Evolutionary conservation across 2,797 vertebrate species (phyloP).

Genomic region (Vultur gryphus): DNA sequence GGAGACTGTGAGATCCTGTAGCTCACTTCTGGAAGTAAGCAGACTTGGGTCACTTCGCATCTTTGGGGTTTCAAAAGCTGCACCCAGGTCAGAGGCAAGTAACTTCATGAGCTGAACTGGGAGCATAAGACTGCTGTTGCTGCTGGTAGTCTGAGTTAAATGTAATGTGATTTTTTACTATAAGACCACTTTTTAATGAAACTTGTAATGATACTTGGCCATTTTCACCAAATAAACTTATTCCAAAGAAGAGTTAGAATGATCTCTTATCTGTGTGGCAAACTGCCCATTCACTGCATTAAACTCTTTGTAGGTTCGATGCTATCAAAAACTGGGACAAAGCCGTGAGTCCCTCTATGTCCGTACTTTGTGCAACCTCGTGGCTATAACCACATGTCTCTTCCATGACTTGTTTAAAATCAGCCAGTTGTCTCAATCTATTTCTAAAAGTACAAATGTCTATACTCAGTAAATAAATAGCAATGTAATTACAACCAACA

Average conservation of each 20-base stretch:
- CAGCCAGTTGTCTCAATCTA: background rate
- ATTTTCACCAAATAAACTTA: background rate
- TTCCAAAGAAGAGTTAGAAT: background rate
- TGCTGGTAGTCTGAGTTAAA: background rate
- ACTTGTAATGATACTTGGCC: background rate
- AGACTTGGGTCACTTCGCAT: background rate
- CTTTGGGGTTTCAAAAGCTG: background rate
- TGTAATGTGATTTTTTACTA: background rate
- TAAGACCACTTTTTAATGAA: background rate
- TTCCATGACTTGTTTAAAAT: background rate
- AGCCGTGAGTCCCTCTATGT: background rate
- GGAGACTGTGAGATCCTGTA: background rate
- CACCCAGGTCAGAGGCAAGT: background rate
- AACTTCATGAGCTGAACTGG: background rate
- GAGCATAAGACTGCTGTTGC: background rate
- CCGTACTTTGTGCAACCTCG: background rate
- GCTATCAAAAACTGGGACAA: background rate
- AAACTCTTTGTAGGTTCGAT: background rate
- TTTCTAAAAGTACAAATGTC: slow-evolving; percentile 19
- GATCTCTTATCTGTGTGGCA: background rate
- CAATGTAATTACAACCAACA: slow-evolving; percentile 22
- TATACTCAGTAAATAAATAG: background rate
- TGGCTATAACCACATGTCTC: background rate
- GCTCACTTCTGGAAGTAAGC: background rate
- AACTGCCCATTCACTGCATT: background rate